Evolutionary conservation across 2,797 vertebrate species (phyloP).

Genomic region (Myotis daubentonii): DNA sequence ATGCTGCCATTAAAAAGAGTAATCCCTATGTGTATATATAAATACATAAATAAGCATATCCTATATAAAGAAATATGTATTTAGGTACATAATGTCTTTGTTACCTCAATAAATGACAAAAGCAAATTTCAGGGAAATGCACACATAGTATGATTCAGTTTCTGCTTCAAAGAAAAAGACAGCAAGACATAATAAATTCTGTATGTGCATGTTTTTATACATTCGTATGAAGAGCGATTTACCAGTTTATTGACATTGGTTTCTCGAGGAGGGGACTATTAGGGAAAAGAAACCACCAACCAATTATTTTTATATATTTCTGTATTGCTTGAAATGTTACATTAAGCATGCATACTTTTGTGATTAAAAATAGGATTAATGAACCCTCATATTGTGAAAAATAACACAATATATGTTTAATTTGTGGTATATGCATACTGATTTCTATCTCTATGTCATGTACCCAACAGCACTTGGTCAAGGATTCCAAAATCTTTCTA

Average conservation of each 20-base stretch:
- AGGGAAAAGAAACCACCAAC: neutral
- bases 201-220: neutral
- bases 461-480: neutral
- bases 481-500: neutral
- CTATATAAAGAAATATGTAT: neutral
- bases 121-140: neutral
- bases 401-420: neutral
- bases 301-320: neutral
- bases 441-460: neutral
- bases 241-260: neutral
- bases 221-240: neutral
- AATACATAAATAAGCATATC: neutral
- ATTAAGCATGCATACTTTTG: neutral
- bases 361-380: neutral
- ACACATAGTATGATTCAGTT: neutral
- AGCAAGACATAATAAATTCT: neutral
- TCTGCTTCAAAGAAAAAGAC: neutral
- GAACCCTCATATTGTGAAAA: neutral
- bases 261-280: neutral
- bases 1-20: neutral
- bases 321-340: constrained; percentile 3
- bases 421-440: neutral
- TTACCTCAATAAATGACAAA: neutral
- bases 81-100: neutral
- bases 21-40: neutral